Evolutionary conservation across 1,140 invertebrate species (phyloP), one percentile per base, ranked within the genome.

Genomic region (Neodiprion virginianus): DNA sequence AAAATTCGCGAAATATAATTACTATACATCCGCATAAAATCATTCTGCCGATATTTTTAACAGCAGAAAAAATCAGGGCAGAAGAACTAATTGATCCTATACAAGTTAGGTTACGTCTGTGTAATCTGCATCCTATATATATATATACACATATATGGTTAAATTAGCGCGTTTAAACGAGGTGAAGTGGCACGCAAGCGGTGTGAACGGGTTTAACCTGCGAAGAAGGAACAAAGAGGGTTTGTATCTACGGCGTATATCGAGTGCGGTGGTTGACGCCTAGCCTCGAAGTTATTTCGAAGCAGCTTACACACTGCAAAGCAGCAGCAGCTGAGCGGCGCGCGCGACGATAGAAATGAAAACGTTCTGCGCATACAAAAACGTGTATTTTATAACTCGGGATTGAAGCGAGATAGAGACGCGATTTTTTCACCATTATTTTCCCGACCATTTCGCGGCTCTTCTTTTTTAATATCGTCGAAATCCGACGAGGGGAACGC

Each of bases 361-460:
- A 0, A 40, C 0, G 12, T 0, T 48, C 61, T 76, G 87, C 86
- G 87, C 86, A 87, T 47, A 69, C 71, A 71, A 73, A 82, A 79
- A 79, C 73, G 11, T 12, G 28, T 8, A 74, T 80, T 82, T 84
- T 74, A 80, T 83, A 88, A 79, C 81, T 84, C 78, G 0, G n/a
- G 66, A 74, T 21, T 73, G 72, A 74, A 67, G 74, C 0, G 7
- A 48, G 8, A 71, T 78, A 85, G 75, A 74, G 9, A 0, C 0
- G 48, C 66, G n/a, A 79, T 77, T 84, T 72, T 72, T 87, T 81
- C 78, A 76, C 11, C 66, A n/a, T 47, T 21, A 21, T 48, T 77
- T 77, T 86, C 80, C 7, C 69, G 2, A 85, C 80, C 73, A 81
- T 88, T 88, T 88, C 86, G 87, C 85, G 75, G 84, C 79, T 67